Evolutionary conservation across 2,888 invertebrate species (phyloP), one percentile per base, ranked within the genome.

Genomic region (Sepiola atlantica): DNA sequence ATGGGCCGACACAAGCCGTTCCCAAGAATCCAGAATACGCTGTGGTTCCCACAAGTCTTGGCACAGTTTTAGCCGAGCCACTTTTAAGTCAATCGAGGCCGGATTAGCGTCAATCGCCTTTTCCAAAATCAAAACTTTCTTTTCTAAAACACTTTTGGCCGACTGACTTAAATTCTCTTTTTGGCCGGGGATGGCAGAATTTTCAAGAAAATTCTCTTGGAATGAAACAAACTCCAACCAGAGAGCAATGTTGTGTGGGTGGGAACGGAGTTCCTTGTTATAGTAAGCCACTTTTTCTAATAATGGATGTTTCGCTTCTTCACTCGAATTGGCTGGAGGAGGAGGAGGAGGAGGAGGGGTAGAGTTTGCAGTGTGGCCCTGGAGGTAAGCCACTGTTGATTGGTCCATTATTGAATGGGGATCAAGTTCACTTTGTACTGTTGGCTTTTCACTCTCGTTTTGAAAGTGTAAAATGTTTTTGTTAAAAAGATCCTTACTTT

Each of bases 161-260:
- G 95, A 95, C 32, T 94, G 94, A 91, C 95, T 95, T 3, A 90
- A 35, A 24, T 61, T 77, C 18, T 94, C 95, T 90, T 94, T 91
- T 35, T 92, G 54, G 16, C 28, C 32, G 18, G 32, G 35, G 28
- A n/a, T 94, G 91, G 94, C 94, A 18, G 94, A 95, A 35, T 95
- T 95, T 35, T 95, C 94, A n/a, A 94, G 95, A 45, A 96, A 54
- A 45, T 96, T 95, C 94, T 97, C 97, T 95, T 97, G 97, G 95
- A 97, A 97, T n/a, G 96, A 95, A 10, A 97, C 96, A 96, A 97
- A 97, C 55, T 97, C 97, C 20, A 97, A 94, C 97, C 97, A 97
- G 54, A 97, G 94, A 55, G 96, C 94, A 20, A 97, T 95, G 96
- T 97, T 96, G 28, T 95, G 94, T 32, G 97, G 97, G 61, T 97